These are phyloP conservation scores for Cossypha niveicapilla DNA, from an alignment of 2,797 vertebrate species.

Conservation along the genomic window DNA sequence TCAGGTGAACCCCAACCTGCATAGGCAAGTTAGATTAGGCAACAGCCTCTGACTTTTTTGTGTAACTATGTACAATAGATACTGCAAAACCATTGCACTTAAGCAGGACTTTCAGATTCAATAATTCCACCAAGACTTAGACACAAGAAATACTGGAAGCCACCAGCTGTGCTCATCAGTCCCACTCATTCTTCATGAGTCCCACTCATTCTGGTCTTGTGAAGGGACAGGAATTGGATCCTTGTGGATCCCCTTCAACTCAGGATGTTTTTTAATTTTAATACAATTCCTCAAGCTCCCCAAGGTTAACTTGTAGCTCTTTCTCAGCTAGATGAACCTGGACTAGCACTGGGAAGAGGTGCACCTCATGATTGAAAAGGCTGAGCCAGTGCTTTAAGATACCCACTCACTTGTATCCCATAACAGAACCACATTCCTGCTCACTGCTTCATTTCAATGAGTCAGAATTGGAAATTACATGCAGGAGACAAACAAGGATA, in stretches of 20 bases:
- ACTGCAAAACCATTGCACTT: fast-evolving
- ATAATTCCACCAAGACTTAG: neutral
- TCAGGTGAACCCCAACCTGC: neutral
- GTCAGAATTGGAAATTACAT: neutral
- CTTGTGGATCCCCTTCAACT: neutral
- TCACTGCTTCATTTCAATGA: neutral
- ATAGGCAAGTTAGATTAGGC: neutral
- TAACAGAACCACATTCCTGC: neutral
- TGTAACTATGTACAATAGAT: neutral
- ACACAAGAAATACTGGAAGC: neutral
- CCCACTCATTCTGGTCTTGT: neutral
- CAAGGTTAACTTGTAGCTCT: neutral
- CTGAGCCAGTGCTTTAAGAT: neutral
- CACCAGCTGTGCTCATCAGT: neutral
- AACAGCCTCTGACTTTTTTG: neutral
- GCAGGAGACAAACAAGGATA: neutral
- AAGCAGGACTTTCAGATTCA: neutral
- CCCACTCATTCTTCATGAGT: neutral
- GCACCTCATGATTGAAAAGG: fast-evolving
- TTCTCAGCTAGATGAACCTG: neutral
- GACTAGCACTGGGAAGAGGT: neutral
- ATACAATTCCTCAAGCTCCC: neutral
- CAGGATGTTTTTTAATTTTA: neutral
- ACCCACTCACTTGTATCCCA: neutral
- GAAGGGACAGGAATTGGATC: neutral